Conservation (phyloP, 35 echinoderm and acorn worm genomes). For the Holothuria glaberrima region DNA sequence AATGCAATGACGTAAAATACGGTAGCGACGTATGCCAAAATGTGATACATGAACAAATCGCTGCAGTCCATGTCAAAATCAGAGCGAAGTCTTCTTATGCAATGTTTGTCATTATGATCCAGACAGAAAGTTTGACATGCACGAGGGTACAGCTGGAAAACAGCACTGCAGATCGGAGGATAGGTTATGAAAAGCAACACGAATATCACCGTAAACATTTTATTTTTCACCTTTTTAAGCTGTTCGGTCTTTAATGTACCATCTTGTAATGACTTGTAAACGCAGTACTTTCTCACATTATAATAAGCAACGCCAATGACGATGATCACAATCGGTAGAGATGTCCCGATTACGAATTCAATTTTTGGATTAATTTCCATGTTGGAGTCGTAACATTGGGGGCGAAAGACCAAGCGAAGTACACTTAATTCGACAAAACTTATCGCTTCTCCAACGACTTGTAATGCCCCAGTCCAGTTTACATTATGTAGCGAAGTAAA, state of each 20-base stretch:
- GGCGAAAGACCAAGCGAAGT: slow-evolving; percentile 11
- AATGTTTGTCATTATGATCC: neutral
- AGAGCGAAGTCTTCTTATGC: neutral
- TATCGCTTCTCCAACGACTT: slow-evolving; percentile 5
- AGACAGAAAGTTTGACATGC: slow-evolving; percentile 35
- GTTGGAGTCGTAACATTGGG: slow-evolving; percentile 18
- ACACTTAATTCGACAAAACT: neutral
- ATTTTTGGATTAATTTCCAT: slow-evolving; percentile 19
- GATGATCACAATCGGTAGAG: neutral
- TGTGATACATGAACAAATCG: neutral
- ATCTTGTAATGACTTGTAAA: neutral
- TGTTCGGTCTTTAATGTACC: neutral
- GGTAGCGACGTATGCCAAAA: slow-evolving; percentile 7
- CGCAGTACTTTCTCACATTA: neutral
- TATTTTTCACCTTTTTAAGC: neutral
- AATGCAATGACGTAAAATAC: slow-evolving; percentile 5
- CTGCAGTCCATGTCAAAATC: neutral
- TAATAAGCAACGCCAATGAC: neutral
- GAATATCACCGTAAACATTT: neutral
- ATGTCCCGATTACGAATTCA: slow-evolving; percentile 36
- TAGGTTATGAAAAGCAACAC: slow-evolving; percentile 50
- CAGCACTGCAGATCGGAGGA: slow-evolving; percentile 23
- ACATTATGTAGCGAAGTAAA: slow-evolving; percentile 29
- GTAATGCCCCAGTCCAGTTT: slow-evolving; percentile 12
- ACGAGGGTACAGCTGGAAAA: slow-evolving; percentile 37